Evolutionary conservation across 2,797 vertebrate species (phyloP).

Genomic region (Percopsis omiscomaycus): DNA sequence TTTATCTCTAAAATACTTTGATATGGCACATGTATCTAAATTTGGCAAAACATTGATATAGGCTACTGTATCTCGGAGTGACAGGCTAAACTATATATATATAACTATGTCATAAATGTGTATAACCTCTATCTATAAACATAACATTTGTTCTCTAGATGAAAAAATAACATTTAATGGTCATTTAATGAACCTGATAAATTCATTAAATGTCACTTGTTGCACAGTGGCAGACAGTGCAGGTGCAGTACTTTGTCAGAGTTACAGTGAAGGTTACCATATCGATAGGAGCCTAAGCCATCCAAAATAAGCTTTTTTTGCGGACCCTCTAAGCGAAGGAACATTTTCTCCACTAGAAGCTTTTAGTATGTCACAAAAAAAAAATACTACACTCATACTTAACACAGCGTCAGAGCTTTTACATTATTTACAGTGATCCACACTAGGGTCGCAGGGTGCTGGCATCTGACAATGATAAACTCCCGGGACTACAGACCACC

Average conservation of each 20-base stretch:
- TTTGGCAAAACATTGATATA: slow-evolving; percentile 63
- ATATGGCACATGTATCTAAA: slow-evolving; percentile 75
- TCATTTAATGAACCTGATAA: slow-evolving; percentile 52
- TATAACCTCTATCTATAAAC: slow-evolving; percentile 61
- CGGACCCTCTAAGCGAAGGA: slow-evolving; percentile 59
- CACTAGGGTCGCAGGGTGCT: slow-evolving; percentile 55
- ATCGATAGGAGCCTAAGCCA: slow-evolving; percentile 68
- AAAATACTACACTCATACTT: slow-evolving; percentile 76
- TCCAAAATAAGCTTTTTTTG: slow-evolving; percentile 63
- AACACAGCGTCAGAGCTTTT: slow-evolving; percentile 74
- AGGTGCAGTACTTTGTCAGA: slow-evolving; percentile 71
- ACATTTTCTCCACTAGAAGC: slow-evolving; percentile 66
- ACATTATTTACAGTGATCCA: slow-evolving; percentile 79
- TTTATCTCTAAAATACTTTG: slow-evolving; percentile 64
- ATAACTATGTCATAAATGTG: slow-evolving; percentile 52
- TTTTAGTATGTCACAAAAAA: slow-evolving; percentile 76
- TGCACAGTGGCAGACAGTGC: slow-evolving; percentile 80
- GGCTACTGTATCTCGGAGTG: slow-evolving; percentile 49
- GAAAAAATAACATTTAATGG: slow-evolving; percentile 74
- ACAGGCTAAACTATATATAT: slow-evolving; percentile 56
- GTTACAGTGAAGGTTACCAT: slow-evolving; percentile 69
- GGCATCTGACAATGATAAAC: slow-evolving; percentile 50
- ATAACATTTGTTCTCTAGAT: slow-evolving; percentile 70
- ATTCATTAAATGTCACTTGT: slow-evolving; percentile 69
- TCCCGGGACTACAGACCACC: slow-evolving; percentile 48